Evolutionary conservation across 2,113 vertebrate species (phyloP), one percentile per base, ranked within the genome.

Genomic region (Ceyx melanurus): DNA sequence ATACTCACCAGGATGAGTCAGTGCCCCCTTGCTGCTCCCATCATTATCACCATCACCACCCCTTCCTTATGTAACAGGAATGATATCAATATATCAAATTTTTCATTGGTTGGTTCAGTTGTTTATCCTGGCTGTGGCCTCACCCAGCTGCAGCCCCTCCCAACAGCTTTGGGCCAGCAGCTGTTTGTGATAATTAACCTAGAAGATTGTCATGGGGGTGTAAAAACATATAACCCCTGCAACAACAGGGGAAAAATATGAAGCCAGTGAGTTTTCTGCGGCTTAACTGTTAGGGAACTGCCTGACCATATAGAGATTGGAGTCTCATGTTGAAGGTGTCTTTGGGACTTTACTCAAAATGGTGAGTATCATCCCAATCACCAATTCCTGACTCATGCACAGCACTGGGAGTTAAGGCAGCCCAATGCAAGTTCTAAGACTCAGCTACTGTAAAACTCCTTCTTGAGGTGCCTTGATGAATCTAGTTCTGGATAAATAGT

Each of bases 261-360:
- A 62, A 56, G 45, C 8, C 15, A 28, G 19, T 22, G 48, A 82
- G 46, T 75, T 72, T 93, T 79, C 19, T 42, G 15, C 56, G 43
- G 5, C 13, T 53, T 60, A 43, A 54, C 15, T 56, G 14, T 62
- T 46, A 62, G 10, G 13, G 12, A n/a, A 20, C 22, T 45, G 3
- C 10, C 42, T 62, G 67, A 14, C 15, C 48, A 42, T 9, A 15
- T 13, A 35, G 8, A 33, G 14, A n/a, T 62, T 67, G 48, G 15
- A 77, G 19, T 68, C 5, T 26, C 5, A 64, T 0, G 1, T 15
- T 51, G 13, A 61, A 65, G 22, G 5, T 5, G 4, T 8, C 11
- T 77, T 35, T 6, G 8, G 14, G 11, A 13, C 23, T 84, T 62
- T 71, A 58, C 61, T 81, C 28, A 74, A 70, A 76, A 53, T 45